Percentiles rank a stretch among this genome's conserved stretches.
Conservation (phyloP, 2,113 vertebrate genomes). For the Ptilorrhoa leucosticta region DNA sequence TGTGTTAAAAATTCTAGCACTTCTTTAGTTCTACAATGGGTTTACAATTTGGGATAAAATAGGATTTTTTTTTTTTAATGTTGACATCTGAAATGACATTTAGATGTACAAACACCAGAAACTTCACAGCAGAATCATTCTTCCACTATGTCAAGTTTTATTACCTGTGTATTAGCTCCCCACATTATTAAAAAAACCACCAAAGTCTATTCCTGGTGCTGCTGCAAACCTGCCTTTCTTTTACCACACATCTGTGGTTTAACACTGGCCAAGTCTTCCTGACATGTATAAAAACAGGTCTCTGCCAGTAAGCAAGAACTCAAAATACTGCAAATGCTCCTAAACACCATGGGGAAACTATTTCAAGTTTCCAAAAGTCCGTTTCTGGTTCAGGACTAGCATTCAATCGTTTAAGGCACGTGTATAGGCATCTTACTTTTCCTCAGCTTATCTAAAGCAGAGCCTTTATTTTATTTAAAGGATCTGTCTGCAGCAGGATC, state of each 20-base stretch:
- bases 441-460: background rate
- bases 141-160: background rate
- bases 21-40: background rate
- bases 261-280: background rate
- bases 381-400: background rate
- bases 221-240: background rate
- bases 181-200: background rate
- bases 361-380: background rate
- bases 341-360: background rate
- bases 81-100: background rate
- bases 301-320: background rate
- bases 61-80: background rate
- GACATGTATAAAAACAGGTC: background rate
- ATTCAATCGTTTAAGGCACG: background rate
- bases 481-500: background rate
- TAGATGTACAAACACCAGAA: background rate
- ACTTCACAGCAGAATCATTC: background rate
- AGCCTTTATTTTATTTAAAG: background rate
- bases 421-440: background rate
- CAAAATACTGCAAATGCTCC: background rate
- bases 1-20: background rate
- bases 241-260: background rate
- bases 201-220: background rate
- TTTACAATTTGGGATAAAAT: background rate
- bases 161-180: background rate